phyloP scores from a whole-genome alignment of 2,797 vertebrate species.

The Ispidina picta region DNA sequence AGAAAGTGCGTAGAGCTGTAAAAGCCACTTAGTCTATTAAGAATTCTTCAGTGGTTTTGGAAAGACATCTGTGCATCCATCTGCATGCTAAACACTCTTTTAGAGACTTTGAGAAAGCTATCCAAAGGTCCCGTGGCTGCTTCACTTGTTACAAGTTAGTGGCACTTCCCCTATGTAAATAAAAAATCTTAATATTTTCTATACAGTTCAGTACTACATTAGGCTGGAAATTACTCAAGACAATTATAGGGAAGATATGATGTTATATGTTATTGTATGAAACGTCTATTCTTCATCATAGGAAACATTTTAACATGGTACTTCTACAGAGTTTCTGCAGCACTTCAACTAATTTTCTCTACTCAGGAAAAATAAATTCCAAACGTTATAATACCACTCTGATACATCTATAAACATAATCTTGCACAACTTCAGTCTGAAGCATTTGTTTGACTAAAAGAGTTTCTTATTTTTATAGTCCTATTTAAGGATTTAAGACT shows the following conservation, averaged over 20 bases:
- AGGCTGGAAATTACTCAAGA: neutral
- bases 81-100: neutral
- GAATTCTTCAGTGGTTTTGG: neutral
- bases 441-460: neutral
- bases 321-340: neutral
- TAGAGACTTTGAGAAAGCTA: neutral
- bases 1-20: neutral
- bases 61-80: neutral
- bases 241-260: neutral
- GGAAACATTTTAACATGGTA: neutral
- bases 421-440: neutral
- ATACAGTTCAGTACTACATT: neutral
- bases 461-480: neutral
- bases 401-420: neutral
- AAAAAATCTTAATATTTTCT: neutral
- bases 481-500: neutral
- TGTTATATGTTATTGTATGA: neutral
- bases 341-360: conserved; percentile 10
- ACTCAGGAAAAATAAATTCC: neutral
- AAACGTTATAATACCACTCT: neutral
- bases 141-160: neutral
- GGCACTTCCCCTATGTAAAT: neutral
- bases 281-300: neutral
- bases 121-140: neutral
- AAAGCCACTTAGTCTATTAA: neutral